These are phyloP conservation scores for Percopsis transmontana DNA, from an alignment of 2,113 vertebrate genomes.

Conservation along the genomic window DNA sequence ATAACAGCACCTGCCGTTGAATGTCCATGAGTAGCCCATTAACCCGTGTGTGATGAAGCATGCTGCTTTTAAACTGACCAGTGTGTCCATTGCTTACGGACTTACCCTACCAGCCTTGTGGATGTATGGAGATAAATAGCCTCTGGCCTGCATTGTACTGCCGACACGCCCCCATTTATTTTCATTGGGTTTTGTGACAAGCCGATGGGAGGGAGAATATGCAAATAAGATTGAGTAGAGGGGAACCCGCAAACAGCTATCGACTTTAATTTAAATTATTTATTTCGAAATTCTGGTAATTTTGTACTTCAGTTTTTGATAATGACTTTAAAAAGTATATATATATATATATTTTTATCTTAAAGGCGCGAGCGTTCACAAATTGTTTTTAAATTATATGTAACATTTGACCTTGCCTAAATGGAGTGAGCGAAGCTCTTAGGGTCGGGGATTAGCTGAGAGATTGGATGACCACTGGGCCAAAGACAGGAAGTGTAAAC, in stretches of 20 bases:
- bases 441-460: conserved; percentile 41
- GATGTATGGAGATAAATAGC: conserved; percentile 75
- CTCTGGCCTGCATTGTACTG: conserved; percentile 64
- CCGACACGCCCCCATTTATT: conserved; percentile 62
- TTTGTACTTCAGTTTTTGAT: not conserved
- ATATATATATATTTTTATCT: not conserved
- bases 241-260: conserved; percentile 20
- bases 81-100: conserved; percentile 53
- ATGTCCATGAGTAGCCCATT: conserved; percentile 70
- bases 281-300: conserved; percentile 8
- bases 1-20: conserved; percentile 67
- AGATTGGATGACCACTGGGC: conserved; percentile 52
- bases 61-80: conserved; percentile 61
- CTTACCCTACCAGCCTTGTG: conserved; percentile 48
- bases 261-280: not conserved
- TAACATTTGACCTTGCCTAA: conserved; percentile 60
- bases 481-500: conserved; percentile 67
- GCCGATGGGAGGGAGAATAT: conserved; percentile 50
- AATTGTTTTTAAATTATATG: conserved; percentile 33
- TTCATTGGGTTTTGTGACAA: conserved; percentile 67
- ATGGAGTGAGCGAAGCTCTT: conserved; percentile 39
- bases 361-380: not conserved
- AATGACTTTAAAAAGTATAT: not conserved
- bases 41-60: conserved; percentile 58
- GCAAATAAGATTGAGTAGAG: conserved; percentile 46